These are phyloP conservation scores for Thaumatotibia leucotreta DNA, from an alignment of 1,140 invertebrate species.

Conservation along the genomic window DNA sequence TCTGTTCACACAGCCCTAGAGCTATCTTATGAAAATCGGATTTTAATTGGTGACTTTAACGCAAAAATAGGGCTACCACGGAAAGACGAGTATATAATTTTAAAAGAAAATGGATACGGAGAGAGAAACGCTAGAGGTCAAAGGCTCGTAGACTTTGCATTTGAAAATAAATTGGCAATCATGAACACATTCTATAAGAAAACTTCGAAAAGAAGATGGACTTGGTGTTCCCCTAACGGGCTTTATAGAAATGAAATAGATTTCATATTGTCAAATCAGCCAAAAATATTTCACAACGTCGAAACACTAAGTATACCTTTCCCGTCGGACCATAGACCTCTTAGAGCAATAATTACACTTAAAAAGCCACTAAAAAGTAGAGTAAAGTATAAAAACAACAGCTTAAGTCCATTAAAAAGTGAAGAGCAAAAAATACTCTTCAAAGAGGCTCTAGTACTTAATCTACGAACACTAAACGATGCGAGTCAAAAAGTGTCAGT, in stretches of 20 bases:
- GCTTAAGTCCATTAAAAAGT: not conserved
- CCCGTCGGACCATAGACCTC: not conserved
- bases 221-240: not conserved
- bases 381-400: not conserved
- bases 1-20: not conserved
- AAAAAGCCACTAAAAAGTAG: not conserved
- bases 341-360: not conserved
- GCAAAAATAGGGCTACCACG: conserved; percentile 14
- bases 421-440: not conserved
- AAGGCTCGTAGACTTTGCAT: not conserved
- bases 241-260: conserved; percentile 13
- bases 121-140: conserved; percentile 15
- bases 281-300: not conserved
- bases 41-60: conserved; percentile 22
- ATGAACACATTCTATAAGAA: conserved; percentile 17
- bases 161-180: conserved; percentile 12
- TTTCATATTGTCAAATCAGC: not conserved
- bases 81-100: not conserved
- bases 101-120: not conserved
- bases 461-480: not conserved
- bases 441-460: not conserved
- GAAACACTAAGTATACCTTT: not conserved
- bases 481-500: not conserved
- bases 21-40: not conserved
- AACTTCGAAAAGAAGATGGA: not conserved